Conservation (phyloP, 2,113 vertebrate species). For the Brienomyrus brachyistius region DNA sequence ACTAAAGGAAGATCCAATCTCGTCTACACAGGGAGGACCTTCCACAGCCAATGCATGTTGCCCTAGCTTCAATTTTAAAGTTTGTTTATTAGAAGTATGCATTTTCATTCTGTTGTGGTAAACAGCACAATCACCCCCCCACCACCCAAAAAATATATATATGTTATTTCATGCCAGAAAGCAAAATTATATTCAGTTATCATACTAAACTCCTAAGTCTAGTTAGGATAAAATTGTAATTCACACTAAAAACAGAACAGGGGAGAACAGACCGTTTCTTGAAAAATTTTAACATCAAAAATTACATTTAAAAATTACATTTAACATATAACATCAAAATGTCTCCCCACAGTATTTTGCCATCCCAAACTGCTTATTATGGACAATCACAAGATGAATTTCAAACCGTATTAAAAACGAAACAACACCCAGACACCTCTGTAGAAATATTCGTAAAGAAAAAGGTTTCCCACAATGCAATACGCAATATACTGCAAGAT, state of each 20-base stretch:
- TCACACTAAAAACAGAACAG: background rate
- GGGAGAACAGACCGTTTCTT: background rate
- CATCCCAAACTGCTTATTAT: background rate
- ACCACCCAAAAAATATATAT: too few species aligned
- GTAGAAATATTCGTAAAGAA: background rate
- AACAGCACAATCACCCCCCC: background rate
- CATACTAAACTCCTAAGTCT: background rate
- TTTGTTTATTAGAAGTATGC: background rate
- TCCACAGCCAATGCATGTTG: background rate
- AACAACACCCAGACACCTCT: background rate
- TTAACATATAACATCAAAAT: background rate
- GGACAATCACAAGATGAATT: background rate
- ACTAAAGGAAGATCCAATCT: background rate
- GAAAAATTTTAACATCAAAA: background rate
- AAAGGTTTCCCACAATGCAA: background rate
- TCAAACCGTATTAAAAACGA: background rate
- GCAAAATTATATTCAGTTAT: background rate
- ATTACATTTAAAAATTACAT: too few species aligned
- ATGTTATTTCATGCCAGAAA: background rate
- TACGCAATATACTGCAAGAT: background rate
- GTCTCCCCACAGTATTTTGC: background rate
- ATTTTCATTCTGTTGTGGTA: background rate
- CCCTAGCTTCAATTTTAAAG: background rate
- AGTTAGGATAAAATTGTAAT: background rate
- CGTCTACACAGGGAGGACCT: background rate